Conservation (phyloP, 2,888 invertebrate genomes). For the Ochropacha duplaris region DNA sequence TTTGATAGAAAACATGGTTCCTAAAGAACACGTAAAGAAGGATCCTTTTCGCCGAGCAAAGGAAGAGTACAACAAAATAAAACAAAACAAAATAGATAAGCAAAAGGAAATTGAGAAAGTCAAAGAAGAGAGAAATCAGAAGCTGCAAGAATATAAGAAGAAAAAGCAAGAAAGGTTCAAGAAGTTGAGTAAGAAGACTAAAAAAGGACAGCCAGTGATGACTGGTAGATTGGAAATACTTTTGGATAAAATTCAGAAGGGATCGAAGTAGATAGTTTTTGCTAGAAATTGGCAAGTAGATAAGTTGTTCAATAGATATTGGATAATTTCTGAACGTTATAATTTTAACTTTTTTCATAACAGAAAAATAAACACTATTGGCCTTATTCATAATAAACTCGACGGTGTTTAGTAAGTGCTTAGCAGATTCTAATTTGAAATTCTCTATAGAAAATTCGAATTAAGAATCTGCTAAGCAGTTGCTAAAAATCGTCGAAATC, state of each 20-base stretch:
- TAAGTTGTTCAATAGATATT: not conserved
- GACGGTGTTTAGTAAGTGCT: too few relatives aligned
- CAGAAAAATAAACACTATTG: too few relatives aligned
- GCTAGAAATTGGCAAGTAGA: too few relatives aligned
- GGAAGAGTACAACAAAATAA: slow-evolving; percentile 77
- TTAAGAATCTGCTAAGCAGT: too few relatives aligned
- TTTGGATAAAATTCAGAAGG: slow-evolving; percentile 88
- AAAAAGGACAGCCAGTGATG: slow-evolving; percentile 94
- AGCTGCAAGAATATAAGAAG: slow-evolving; percentile 86
- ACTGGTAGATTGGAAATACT: slow-evolving; percentile 90
- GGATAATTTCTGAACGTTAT: too few relatives aligned
- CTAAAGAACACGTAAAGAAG: slow-evolving; percentile 41
- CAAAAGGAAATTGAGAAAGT: slow-evolving; percentile 72
- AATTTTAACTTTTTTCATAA: too few relatives aligned
- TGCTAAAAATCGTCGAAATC: too few relatives aligned
- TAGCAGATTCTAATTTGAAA: too few relatives aligned
- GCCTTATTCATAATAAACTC: too few relatives aligned
- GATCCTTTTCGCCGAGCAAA: slow-evolving; percentile 80
- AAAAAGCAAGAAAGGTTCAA: slow-evolving; percentile 88
- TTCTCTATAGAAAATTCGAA: too few relatives aligned
- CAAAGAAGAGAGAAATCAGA: slow-evolving; percentile 84
- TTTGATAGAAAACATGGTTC: slow-evolving; percentile 49
- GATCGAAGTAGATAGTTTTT: slow-evolving; percentile 22
- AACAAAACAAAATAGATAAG: slow-evolving; percentile 80
- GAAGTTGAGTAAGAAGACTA: slow-evolving; percentile 89